Percentiles rank a stretch among this genome's conserved stretches.
Evolutionary conservation across 2,797 vertebrate genomes (phyloP).

Genomic region (Channa striata): DNA sequence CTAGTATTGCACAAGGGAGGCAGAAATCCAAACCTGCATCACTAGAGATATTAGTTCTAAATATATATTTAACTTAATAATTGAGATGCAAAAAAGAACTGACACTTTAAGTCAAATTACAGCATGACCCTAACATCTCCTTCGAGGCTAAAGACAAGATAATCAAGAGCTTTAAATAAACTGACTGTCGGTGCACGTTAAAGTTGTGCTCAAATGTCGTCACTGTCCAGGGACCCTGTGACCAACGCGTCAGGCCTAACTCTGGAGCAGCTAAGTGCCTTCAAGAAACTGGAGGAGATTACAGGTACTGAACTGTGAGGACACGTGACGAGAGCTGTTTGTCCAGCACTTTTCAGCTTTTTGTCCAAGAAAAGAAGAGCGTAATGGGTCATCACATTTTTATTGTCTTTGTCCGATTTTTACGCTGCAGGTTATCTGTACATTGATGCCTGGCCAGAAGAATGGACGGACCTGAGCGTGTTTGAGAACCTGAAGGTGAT

Average conservation of each 20-base stretch:
- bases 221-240: constrained; percentile 76
- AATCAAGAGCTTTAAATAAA: neutral
- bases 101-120: too few species aligned
- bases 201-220: constrained; percentile 1
- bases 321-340: neutral
- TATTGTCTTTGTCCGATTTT: constrained; percentile 12
- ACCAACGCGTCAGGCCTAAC: constrained; percentile 85
- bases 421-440: constrained; percentile 90
- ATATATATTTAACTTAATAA: neutral
- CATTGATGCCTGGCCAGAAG: constrained; percentile 91
- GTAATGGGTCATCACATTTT: neutral
- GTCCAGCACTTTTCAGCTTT: neutral
- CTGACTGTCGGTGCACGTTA: neutral
- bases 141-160: too few species aligned
- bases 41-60: constrained; percentile 11
- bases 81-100: neutral
- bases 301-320: constrained; percentile 84
- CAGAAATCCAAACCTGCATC: neutral
- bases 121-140: neutral
- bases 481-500: constrained; percentile 95
- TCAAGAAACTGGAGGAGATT: constrained; percentile 92
- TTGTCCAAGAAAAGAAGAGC: neutral
- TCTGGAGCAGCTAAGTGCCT: constrained; percentile 85
- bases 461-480: constrained; percentile 84
- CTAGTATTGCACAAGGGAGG: constrained; percentile 11